phyloP scores from a whole-genome alignment of 1,140 invertebrate species.

The Drosophila prosaltans region DNA sequence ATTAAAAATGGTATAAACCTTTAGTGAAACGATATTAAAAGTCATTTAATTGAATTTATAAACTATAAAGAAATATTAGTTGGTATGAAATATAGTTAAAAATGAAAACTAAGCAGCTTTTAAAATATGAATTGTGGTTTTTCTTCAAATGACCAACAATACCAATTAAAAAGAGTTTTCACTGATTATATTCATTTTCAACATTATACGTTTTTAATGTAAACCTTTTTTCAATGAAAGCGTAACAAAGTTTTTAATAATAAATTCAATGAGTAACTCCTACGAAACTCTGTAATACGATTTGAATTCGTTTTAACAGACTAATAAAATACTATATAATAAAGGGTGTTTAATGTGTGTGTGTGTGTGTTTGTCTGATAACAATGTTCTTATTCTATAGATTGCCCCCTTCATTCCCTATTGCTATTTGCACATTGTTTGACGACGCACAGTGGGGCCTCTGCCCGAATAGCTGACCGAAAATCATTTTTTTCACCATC shows the following conservation, averaged over 20 bases:
- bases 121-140: neutral
- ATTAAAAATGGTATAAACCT: no score
- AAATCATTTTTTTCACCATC: no score
- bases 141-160: neutral
- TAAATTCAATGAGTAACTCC: no score
- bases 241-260: neutral
- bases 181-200: neutral
- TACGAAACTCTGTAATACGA: neutral
- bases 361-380: neutral
- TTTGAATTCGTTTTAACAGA: neutral
- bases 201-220: neutral
- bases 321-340: neutral
- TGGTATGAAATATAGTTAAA: no score
- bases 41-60: no score
- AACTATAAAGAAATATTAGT: no score
- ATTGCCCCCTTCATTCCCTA: neutral
- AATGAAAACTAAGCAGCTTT: no score
- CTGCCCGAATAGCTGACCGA: no score
- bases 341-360: no score
- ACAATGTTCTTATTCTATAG: slow-evolving; percentile 20
- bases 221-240: neutral
- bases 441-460: no score
- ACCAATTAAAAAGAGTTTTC: neutral
- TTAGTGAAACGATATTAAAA: no score
- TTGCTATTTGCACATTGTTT: slow-evolving; percentile 26